These are phyloP conservation scores for Chaetogeoica ovagalla DNA, from an alignment of 2,888 invertebrate genomes.

Conservation along the genomic window DNA sequence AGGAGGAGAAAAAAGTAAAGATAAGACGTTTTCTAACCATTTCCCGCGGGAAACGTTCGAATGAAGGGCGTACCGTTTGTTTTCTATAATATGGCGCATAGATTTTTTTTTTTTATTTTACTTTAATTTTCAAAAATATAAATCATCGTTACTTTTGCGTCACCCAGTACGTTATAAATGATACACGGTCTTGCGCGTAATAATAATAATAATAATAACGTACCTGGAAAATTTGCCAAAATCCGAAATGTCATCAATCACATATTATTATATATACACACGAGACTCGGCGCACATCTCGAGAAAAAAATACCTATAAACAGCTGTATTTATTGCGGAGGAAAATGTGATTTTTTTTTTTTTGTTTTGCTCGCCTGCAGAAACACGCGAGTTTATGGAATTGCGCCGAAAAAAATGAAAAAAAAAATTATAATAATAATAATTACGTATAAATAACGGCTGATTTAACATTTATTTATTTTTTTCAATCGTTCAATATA, in stretches of 20 bases:
- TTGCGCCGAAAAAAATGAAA: background rate
- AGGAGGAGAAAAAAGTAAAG: background rate
- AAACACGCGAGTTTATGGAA: conserved; percentile 11
- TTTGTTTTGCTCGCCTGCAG: conserved; percentile 4
- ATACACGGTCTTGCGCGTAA: conserved; percentile 22
- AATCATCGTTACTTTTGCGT: conserved; percentile 46
- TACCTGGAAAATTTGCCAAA: conserved; percentile 43
- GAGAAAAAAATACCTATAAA: background rate
- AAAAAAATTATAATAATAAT: too few relatives aligned
- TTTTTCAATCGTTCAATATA: background rate
- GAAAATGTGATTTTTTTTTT: conserved; percentile 33
- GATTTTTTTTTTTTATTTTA: conserved; percentile 24
- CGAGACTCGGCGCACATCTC: background rate
- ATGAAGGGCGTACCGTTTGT: conserved; percentile 4
- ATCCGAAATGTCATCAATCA: conserved; percentile 44
- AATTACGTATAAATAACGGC: background rate
- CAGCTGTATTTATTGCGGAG: conserved; percentile 20
- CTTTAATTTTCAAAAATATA: conserved; percentile 22
- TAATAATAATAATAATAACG: background rate
- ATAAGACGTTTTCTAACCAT: conserved; percentile 12
- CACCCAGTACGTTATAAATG: conserved; percentile 40
- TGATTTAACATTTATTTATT: conserved; percentile 8
- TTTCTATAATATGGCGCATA: background rate
- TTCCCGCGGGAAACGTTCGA: conserved; percentile 15
- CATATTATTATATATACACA: background rate